Evolutionary conservation across 2,888 invertebrate genomes (phyloP).

Genomic region (Nomada fucata): DNA sequence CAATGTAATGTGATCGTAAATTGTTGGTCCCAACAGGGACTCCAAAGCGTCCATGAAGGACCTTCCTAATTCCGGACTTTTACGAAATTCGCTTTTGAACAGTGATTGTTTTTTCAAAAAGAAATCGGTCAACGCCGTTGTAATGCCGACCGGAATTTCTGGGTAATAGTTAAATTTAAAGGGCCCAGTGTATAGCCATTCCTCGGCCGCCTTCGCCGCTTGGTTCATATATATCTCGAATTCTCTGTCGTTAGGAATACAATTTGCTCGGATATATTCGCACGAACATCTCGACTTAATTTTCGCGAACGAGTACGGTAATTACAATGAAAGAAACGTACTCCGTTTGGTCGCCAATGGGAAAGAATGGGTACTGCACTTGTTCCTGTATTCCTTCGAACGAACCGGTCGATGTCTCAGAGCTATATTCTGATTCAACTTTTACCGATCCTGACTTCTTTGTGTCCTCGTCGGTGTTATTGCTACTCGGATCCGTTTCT

Average conservation of each 20-base stretch:
- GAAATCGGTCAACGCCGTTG: constrained; percentile 59
- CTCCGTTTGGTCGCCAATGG: background rate
- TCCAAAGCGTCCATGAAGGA: constrained; percentile 49
- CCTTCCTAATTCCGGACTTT: background rate
- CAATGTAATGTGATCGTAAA: constrained; percentile 35
- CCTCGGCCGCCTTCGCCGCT: constrained; percentile 78
- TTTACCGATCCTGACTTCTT: background rate
- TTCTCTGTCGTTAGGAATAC: background rate
- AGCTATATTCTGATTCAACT: background rate
- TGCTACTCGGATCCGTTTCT: background rate
- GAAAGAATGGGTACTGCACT: constrained; percentile 14
- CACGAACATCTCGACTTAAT: too few relatives aligned
- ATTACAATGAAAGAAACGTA: constrained; percentile 4
- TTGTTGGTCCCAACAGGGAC: constrained; percentile 33
- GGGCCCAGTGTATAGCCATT: constrained; percentile 81
- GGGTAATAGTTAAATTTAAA: constrained; percentile 72
- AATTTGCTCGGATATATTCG: too few relatives aligned
- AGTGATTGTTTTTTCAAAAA: constrained; percentile 33
- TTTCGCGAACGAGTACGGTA: background rate
- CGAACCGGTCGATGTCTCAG: background rate
- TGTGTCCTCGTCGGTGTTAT: background rate
- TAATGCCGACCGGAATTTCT: constrained; percentile 65
- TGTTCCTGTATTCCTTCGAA: background rate
- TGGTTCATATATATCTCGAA: constrained; percentile 72
- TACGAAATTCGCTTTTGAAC: background rate